phyloP scores from a whole-genome alignment of 2,797 vertebrate genomes.

The Sebastolobus alascanus region DNA sequence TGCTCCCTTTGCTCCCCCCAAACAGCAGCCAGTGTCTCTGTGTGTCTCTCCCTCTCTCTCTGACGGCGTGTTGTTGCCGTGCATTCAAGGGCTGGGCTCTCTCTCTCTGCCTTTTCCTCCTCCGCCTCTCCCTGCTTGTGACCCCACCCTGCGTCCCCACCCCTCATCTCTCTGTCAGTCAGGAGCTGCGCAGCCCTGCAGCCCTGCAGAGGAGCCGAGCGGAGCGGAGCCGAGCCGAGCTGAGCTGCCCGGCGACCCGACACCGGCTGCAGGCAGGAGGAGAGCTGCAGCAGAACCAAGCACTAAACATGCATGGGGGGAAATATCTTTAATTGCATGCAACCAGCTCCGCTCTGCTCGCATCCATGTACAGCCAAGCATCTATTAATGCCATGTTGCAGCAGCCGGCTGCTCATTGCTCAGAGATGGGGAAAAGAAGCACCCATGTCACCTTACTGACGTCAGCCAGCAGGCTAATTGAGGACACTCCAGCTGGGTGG shows the following conservation, averaged over 20 bases:
- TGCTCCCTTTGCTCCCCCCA: conserved; percentile 69
- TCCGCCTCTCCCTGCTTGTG: conserved; percentile 91
- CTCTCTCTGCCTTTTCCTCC: conserved; percentile 88
- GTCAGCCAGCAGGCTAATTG: conserved; percentile 80
- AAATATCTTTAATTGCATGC: conserved; percentile 7
- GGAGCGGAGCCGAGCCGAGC: conserved; percentile 11
- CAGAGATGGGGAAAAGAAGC: conserved; percentile 51
- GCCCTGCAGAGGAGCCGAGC: conserved; percentile 64
- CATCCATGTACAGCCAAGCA: not conserved
- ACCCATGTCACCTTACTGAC: conserved; percentile 83
- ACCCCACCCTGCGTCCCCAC: conserved; percentile 96
- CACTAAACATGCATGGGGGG: not conserved
- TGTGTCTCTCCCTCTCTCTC: conserved; percentile 44
- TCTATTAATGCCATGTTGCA: conserved; percentile 35
- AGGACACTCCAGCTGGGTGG: conserved; percentile 70
- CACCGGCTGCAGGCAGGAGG: conserved; percentile 24
- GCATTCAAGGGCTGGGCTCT: conserved; percentile 87
- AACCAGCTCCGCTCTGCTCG: not conserved
- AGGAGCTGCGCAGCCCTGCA: conserved; percentile 72
- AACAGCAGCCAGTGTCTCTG: conserved; percentile 55
- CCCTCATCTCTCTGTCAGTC: conserved; percentile 86
- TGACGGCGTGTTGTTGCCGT: conserved; percentile 85
- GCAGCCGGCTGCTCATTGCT: conserved; percentile 32
- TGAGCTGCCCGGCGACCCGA: conserved; percentile 33
- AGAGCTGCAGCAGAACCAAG: conserved; percentile 8